Conservation (phyloP, 2,888 invertebrate genomes). For the Drosophila tripunctata region DNA sequence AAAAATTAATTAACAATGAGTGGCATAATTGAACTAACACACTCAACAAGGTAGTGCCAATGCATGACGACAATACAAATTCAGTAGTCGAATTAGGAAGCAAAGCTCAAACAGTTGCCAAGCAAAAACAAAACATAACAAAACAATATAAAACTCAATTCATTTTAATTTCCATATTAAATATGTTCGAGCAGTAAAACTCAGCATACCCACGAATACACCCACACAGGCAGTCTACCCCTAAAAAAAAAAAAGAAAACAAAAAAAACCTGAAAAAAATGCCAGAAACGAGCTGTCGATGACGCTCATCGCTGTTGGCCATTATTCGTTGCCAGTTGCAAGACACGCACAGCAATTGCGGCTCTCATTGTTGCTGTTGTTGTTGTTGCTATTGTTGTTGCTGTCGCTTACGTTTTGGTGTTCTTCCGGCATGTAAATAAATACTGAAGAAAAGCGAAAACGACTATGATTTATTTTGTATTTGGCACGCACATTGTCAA, state of each 20-base stretch:
- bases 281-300: conserved; percentile 59
- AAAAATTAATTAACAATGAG: not conserved
- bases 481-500: conserved; percentile 76
- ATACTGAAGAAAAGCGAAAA: conserved; percentile 58
- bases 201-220: conserved; percentile 14
- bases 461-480: conserved; percentile 72
- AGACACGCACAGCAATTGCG: conserved; percentile 40
- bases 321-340: conserved; percentile 25
- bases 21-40: not conserved
- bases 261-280: conserved; percentile 12
- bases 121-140: too few species aligned
- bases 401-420: conserved; percentile 45
- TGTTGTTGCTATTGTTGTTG: conserved; percentile 24
- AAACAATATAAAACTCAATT: conserved; percentile 45
- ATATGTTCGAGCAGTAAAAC: conserved; percentile 23
- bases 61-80: not conserved
- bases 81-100: conserved; percentile 9
- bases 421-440: conserved; percentile 76
- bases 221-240: conserved; percentile 9
- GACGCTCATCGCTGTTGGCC: conserved; percentile 57
- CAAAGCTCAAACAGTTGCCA: conserved; percentile 48
- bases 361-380: conserved; percentile 16
- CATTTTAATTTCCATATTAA: conserved; percentile 52
- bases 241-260: not conserved
- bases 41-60: not conserved